Evolutionary conservation across 2,888 invertebrate genomes (phyloP), one percentile per base, ranked within the genome.

Genomic region (Drosophila nigritarsus): DNA sequence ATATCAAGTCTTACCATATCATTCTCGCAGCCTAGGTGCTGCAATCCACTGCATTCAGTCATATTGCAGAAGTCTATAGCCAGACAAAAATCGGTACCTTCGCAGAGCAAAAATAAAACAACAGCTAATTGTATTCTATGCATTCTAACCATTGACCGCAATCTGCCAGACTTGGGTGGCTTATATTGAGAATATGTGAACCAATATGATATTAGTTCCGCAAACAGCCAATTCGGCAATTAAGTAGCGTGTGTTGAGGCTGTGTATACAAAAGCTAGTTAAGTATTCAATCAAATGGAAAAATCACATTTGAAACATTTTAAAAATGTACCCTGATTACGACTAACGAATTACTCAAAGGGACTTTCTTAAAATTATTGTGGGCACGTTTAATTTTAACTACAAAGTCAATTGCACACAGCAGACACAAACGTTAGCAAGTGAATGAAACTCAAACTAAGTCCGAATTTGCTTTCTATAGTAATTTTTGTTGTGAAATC

Each of bases 11-110:
- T 74, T 40, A 90, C 89, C 82, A 81, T 38, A 38, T 42, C 61
- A 50, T 90, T 90, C n/a, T 81, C 56, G 32, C 90, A 87, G 0
- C 84, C 87, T 6, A 87, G 34, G 38, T 90, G 87, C 0, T 8
- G 27, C 6, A 45, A 24, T 2, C 58, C 75, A 3, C 48, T 27
- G 13, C 90, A 87, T 6, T 76, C 69, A 1, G 64, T 18, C n/a
- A 90, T 59, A 13, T 73, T 59, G 36, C 87, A 87, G 15, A 77
- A 86, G 36, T 90, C 76, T n/a, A 71, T 49, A 15, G 70, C 78
- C 65, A 51, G 45, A 30, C 58, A 53, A 38, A 5, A 7, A 2
- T 55, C n/a, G 8, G 50, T 30, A 24, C 29, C 27, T 7, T 63
- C 30, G 6, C 56, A 24, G 6, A 62, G 45, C 13, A 51, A 27